Percentiles rank a stretch among this genome's conserved stretches.
Evolutionary conservation across 2,888 invertebrate genomes (phyloP).

Genomic region (Matsumyia berberina): DNA sequence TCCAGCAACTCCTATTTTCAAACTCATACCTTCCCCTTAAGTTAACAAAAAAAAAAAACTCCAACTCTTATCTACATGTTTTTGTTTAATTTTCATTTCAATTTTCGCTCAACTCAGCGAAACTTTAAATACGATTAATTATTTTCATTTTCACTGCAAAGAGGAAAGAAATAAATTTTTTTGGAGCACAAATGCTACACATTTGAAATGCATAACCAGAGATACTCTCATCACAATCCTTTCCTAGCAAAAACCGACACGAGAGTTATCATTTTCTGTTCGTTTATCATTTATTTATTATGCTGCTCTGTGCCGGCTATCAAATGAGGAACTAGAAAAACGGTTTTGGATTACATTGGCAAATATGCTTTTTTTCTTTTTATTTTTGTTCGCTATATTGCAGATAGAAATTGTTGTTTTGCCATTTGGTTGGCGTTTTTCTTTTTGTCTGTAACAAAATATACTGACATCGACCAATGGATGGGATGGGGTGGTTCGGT

Average conservation of each 20-base stretch:
- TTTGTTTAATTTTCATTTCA: conserved; percentile 35
- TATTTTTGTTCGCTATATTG: conserved; percentile 3
- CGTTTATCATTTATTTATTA: conserved; percentile 66
- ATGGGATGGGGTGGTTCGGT: neutral
- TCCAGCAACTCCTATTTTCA: no score
- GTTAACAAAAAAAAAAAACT: no score
- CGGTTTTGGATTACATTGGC: conserved; percentile 61
- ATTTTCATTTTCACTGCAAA: conserved; percentile 39
- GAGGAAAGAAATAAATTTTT: conserved; percentile 35
- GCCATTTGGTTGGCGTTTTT: neutral
- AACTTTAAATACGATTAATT: conserved; percentile 59
- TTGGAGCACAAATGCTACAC: neutral
- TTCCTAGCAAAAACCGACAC: conserved; percentile 19
- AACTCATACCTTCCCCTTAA: no score
- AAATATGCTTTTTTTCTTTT: conserved; percentile 40
- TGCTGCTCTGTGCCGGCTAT: conserved; percentile 55
- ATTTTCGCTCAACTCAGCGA: conserved; percentile 66
- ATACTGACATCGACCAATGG: neutral
- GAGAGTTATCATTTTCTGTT: conserved; percentile 53
- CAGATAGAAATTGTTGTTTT: conserved; percentile 35
- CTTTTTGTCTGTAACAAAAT: conserved; percentile 20
- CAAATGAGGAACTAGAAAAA: conserved; percentile 63
- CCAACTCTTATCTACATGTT: neutral
- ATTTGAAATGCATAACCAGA: conserved; percentile 46
- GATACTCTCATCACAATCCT: conserved; percentile 10